Evolutionary conservation across 2,797 vertebrate species (phyloP), one percentile per base, ranked within the genome.

Genomic region (Malurus leucopterus): DNA sequence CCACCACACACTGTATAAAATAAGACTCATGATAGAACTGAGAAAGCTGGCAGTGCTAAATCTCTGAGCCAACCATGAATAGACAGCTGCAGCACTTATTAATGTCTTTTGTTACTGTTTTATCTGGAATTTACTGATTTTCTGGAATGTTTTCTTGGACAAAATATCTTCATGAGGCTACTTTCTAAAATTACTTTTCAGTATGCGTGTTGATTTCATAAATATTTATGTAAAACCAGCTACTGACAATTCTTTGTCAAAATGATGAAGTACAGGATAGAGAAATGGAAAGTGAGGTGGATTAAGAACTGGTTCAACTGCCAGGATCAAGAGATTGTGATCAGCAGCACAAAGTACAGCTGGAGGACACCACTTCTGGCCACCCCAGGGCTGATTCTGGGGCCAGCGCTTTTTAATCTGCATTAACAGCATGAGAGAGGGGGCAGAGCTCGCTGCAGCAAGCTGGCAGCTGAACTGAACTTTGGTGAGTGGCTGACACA

Each of bases 11-110:
- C 9, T 34, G 24, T 41, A 43, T 43, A 57, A 78, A 81, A 63
- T 21, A 55, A 61, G 47, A 61, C 15, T 64, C 0, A 0, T 40
- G 17, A 40, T 9, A 61, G 15, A 81, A 47, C 2, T 51, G 46
- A 87, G 38, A 89, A 87, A 57, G 15, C 23, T 61, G 34, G 5
- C 14, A 32, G 6, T 18, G 11, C 13, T 46, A 40, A 53, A 46
- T 53, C 36, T 34, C 40, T 55, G 22, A 78, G 38, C 15, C 32
- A 40, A 29, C 7, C 16, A 68, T 13, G 13, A 53, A 32, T 5
- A 9, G 57, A 44, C 5, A 44, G 23, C n/a, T 2, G 3, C 26
- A 79, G 23, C 22, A 53, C 9, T 38, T 69, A 57, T 1, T 2
- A 75, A 43, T 16, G 6, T 20, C 15, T 75, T 91, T 44, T 67